Percentiles rank a stretch among this genome's conserved stretches.
Conservation (phyloP, 2,888 invertebrate genomes). For the Ligdia adustata region DNA sequence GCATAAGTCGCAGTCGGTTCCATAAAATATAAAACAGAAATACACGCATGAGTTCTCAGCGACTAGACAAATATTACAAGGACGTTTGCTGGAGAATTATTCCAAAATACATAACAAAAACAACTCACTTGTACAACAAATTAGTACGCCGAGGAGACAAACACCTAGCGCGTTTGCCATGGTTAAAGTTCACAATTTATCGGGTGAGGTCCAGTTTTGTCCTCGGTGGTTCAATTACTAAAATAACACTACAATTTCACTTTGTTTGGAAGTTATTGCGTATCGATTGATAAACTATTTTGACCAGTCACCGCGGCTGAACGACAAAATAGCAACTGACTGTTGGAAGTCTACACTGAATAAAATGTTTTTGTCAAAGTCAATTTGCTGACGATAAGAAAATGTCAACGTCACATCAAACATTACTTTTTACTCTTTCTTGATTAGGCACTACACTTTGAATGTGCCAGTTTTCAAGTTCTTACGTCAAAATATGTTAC, state of each 20-base stretch:
- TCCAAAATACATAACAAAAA: constrained; percentile 25
- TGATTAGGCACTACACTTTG: too few species aligned
- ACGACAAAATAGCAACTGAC: background rate
- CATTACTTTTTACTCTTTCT: background rate
- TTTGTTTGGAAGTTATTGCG: constrained; percentile 70
- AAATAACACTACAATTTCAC: constrained; percentile 68
- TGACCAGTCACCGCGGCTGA: constrained; percentile 57
- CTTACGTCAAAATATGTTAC: background rate
- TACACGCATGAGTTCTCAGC: constrained; percentile 17
- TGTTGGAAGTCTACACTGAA: too few species aligned
- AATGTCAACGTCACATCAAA: background rate
- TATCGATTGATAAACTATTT: constrained; percentile 61
- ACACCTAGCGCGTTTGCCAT: constrained; percentile 75
- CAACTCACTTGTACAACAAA: constrained; percentile 72
- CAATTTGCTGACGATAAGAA: too few species aligned
- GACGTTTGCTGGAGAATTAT: constrained; percentile 13
- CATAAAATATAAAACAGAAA: background rate
- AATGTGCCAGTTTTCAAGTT: background rate
- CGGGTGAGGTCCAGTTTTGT: constrained; percentile 49
- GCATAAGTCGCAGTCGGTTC: too few species aligned
- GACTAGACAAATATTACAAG: constrained; percentile 45
- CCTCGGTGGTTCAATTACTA: constrained; percentile 51
- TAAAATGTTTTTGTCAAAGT: too few species aligned
- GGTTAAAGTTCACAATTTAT: constrained; percentile 47
- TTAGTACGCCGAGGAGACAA: constrained; percentile 66